A percentile compares a stretch with the other conserved stretches of the same genome.
Evolutionary conservation across 1,140 invertebrate genomes (phyloP).

Genomic region (Hylaeus anthracinus): DNA sequence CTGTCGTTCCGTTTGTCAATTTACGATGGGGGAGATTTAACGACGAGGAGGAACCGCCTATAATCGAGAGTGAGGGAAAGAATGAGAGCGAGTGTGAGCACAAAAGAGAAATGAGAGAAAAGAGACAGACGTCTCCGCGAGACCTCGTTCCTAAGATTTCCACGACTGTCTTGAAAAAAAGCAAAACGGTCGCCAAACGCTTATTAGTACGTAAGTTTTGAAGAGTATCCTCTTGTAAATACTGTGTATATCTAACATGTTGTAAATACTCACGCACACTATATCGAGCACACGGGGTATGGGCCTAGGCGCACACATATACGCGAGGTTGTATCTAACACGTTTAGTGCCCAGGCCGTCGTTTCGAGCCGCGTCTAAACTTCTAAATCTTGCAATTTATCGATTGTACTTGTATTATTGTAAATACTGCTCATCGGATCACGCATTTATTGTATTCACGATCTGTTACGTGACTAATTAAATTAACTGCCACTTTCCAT

Average conservation of each 20-base stretch:
- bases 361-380: neutral
- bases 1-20: conserved; percentile 62
- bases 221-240: conserved; percentile 74
- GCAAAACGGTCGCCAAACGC: conserved; percentile 76
- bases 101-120: conserved; percentile 43
- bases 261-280: conserved; percentile 75
- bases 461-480: conserved; percentile 64
- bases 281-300: conserved; percentile 50
- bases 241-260: conserved; percentile 74
- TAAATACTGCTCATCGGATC: conserved; percentile 68
- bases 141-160: conserved; percentile 78
- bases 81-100: conserved; percentile 24
- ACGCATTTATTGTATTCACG: conserved; percentile 58
- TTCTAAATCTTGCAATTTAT: conserved; percentile 49
- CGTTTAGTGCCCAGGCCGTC: neutral
- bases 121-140: conserved; percentile 60
- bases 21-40: conserved; percentile 21
- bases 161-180: conserved; percentile 67
- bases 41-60: conserved; percentile 39
- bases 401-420: conserved; percentile 62
- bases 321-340: conserved; percentile 3
- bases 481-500: conserved; percentile 67
- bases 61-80: conserved; percentile 28
- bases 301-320: conserved; percentile 26
- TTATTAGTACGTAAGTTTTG: conserved; percentile 77